Evolutionary conservation across 2,113 vertebrate genomes (phyloP), one percentile per base, ranked within the genome.

Genomic region (Ellobius talpinus): DNA sequence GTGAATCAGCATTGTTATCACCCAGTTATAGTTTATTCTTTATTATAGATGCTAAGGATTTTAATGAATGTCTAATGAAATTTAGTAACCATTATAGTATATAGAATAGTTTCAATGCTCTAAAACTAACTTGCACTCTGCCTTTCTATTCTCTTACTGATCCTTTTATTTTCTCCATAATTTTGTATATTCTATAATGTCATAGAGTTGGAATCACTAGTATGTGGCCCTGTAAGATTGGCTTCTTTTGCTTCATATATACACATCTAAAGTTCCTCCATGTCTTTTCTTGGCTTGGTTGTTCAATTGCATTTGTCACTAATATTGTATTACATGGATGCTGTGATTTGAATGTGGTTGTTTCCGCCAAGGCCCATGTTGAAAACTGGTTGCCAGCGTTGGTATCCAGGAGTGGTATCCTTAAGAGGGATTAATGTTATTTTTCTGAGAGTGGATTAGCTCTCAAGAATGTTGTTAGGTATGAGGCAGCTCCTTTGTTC

Each of bases 291-390:
- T 76, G 24, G 9, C n/a, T 52, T 90, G 63, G 52, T 72, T 84
- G 24, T 74, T 65, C 61, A 88, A 68, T 86, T 93, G 23, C 85
- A 74, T 93, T 88, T 88, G 23, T 74, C 89, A 72, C 26, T 87
- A 73, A 29, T 74, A 74, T 77, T 72, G 61, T 61, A n/a, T 96
- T 81, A 36, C 61, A 52, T 84, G 66, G n/a, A 36, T 74, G 12
- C 52, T 94, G 13, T 89, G 39, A 58, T n/a, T 82, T 66, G 17
- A 65, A 89, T 66, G 36, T 74, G 77, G 29, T 65, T 42, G 14
- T 61, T 26, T 88, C 52, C 52, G 50, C 55, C 50, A 72, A 72
- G 61, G 23, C 39, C 77, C 33, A 39, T 39, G 23, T 73, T 73
- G 52, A 70, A 94, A 50, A 61, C 47, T 73, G 52, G 23, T 81